Evolutionary conservation across 92 coral and sea anemone genomes (phyloP).

Genomic region (Palythoa caribaeorum): DNA sequence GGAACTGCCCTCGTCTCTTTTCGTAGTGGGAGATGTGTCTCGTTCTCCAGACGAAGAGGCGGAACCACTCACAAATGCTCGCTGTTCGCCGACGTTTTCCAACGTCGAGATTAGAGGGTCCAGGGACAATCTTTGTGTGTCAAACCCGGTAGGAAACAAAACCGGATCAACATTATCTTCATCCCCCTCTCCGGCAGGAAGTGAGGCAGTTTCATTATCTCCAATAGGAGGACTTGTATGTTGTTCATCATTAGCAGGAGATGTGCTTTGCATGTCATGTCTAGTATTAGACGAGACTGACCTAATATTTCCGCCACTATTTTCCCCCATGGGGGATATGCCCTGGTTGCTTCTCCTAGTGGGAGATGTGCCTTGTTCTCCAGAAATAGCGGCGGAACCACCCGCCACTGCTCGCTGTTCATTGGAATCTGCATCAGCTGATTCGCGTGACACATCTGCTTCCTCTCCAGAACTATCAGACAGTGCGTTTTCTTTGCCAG

Average conservation of each 20-base stretch:
- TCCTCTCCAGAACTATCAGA: not conserved
- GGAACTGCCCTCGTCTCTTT: no score
- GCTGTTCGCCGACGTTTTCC: not conserved
- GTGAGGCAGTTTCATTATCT: no score
- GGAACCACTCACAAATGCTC: not conserved
- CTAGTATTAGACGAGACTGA: not conserved
- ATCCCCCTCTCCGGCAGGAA: no score
- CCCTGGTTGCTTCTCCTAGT: not conserved
- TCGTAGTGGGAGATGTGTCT: not conserved
- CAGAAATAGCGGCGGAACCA: not conserved
- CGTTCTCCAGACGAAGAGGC: not conserved
- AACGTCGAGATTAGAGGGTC: not conserved
- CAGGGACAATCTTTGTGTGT: no score
- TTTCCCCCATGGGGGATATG: not conserved
- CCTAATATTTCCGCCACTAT: not conserved
- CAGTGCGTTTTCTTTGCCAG: not conserved
- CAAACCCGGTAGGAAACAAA: no score
- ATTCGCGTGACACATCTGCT: not conserved
- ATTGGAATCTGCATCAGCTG: not conserved
- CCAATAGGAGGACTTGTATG: no score
- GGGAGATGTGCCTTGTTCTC: not conserved
- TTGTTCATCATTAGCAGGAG: no score
- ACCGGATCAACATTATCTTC: no score
- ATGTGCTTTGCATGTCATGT: not conserved
- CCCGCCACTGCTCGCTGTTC: not conserved